phyloP scores from a whole-genome alignment of 2,797 vertebrate genomes.

The Tadarida brasiliensis region DNA sequence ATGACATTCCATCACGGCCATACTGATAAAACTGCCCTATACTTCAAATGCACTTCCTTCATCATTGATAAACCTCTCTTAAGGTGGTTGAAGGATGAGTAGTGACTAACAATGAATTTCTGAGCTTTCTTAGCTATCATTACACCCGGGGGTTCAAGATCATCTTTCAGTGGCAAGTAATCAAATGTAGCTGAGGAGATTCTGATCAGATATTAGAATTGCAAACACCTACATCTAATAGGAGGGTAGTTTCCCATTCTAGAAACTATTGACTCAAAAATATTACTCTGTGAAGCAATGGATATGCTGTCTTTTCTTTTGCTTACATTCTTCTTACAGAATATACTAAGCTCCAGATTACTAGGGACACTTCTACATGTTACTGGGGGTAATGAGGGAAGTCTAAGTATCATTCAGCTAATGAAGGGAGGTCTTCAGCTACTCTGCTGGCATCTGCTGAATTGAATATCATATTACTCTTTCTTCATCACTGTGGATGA shows the following conservation, averaged over 20 bases:
- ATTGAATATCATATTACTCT: too few relatives aligned
- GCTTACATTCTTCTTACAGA: background rate
- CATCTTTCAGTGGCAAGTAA: background rate
- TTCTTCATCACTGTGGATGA: background rate
- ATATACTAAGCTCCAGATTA: background rate
- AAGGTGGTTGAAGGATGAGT: background rate
- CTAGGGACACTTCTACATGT: background rate
- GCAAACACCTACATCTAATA: background rate
- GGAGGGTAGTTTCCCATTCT: background rate
- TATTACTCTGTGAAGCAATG: background rate
- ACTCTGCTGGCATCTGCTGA: background rate
- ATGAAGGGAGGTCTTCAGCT: background rate
- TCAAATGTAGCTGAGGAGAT: background rate
- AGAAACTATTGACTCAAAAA: background rate
- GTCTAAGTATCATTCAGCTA: background rate
- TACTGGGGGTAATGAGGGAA: background rate
- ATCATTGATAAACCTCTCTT: background rate
- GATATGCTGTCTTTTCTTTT: background rate
- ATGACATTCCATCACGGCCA: background rate
- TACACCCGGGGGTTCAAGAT: background rate
- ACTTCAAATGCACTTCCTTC: background rate
- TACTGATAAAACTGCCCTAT: background rate
- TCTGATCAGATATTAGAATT: background rate
- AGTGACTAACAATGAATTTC: background rate
- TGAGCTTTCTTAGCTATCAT: background rate